A percentile compares a stretch with the other conserved stretches of the same genome.
Evolutionary conservation across 2,113 vertebrate genomes (phyloP).

Genomic region (Centropus bengalensis): DNA sequence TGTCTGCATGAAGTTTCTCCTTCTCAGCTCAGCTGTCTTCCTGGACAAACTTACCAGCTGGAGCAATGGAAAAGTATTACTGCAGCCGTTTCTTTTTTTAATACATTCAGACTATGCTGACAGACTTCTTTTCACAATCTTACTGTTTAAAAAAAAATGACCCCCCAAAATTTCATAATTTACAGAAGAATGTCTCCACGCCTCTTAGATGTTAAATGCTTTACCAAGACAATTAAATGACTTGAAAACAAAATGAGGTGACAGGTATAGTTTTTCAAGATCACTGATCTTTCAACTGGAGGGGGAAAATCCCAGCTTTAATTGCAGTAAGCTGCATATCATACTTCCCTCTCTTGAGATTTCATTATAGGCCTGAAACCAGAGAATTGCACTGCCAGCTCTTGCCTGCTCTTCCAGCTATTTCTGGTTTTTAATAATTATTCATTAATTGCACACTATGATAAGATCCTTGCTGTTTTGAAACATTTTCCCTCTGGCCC

Average conservation of each 20-base stretch:
- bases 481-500: constrained; percentile 83
- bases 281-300: constrained; percentile 58
- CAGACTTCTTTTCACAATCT: neutral
- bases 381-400: constrained; percentile 66
- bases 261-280: constrained; percentile 53
- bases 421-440: constrained; percentile 83
- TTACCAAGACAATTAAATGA: neutral
- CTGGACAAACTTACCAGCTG: neutral
- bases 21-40: neutral
- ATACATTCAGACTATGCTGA: neutral
- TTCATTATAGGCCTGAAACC: constrained; percentile 75
- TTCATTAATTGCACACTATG: constrained; percentile 83
- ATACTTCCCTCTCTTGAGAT: constrained; percentile 66
- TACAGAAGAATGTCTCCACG: neutral
- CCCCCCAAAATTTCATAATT: neutral
- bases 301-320: constrained; percentile 41
- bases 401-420: constrained; percentile 76
- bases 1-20: neutral
- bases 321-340: constrained; percentile 60
- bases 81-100: neutral
- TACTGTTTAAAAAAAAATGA: neutral
- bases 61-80: neutral
- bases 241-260: constrained; percentile 46
- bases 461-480: constrained; percentile 83
- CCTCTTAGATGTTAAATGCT: constrained; percentile 4